phyloP scores from a whole-genome alignment of 2,797 vertebrate species.

The Centropyge bicolor region DNA sequence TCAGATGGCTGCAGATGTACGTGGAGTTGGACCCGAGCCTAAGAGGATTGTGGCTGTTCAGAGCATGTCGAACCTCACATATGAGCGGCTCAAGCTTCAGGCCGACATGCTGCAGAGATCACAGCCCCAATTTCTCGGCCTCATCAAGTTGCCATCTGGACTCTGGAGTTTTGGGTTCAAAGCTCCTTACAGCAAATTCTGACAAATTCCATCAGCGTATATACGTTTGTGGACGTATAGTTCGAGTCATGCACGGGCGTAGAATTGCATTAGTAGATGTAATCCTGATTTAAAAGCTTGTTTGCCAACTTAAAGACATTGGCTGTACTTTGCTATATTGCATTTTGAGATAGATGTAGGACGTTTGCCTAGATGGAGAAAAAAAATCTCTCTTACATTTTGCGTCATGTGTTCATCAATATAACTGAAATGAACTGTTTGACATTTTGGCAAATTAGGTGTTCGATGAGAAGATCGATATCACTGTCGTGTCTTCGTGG shows the following conservation, averaged over 20 bases:
- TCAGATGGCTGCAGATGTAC: slow-evolving; percentile 63
- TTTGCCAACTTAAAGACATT: slow-evolving; percentile 21
- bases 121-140: slow-evolving; percentile 52
- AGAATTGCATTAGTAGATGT: not conserved
- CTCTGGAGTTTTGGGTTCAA: slow-evolving; percentile 44
- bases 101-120: slow-evolving; percentile 40
- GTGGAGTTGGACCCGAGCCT: slow-evolving; percentile 67
- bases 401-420: not conserved
- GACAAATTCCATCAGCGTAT: slow-evolving; percentile 40
- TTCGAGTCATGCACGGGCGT: slow-evolving; percentile 3
- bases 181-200: slow-evolving; percentile 52
- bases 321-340: slow-evolving; percentile 9
- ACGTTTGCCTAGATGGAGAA: not conserved
- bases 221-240: slow-evolving; percentile 28
- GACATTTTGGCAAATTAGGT: not conserved
- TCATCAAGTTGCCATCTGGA: slow-evolving; percentile 67
- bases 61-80: slow-evolving; percentile 36
- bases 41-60: slow-evolving; percentile 70
- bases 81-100: slow-evolving; percentile 47
- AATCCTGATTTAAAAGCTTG: slow-evolving; percentile 56
- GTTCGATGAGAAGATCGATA: not conserved
- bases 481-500: too few relatives aligned
- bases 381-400: not conserved
- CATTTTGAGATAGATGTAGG: not conserved
- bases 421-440: not conserved